Evolutionary conservation across 1,140 invertebrate species (phyloP).

Genomic region (Thalassaphorura encarpata): DNA sequence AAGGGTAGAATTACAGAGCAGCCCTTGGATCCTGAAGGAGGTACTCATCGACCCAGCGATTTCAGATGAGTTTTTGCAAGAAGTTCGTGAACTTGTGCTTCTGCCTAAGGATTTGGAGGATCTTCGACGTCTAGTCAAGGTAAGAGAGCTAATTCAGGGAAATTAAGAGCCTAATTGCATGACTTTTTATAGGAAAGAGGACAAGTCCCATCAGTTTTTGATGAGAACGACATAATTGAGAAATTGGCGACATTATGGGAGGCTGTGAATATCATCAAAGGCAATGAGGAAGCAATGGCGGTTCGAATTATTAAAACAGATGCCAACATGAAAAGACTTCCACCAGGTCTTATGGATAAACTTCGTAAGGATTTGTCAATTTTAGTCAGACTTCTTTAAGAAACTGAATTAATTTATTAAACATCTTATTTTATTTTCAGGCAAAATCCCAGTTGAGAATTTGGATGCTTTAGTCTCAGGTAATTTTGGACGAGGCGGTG

Average conservation of each 20-base stretch:
- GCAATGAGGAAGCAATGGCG: constrained; percentile 24
- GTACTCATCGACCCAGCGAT: too few species aligned
- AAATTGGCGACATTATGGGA: constrained; percentile 24
- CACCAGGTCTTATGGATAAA: constrained; percentile 12
- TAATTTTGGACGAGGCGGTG: not conserved
- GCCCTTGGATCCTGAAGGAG: too few species aligned
- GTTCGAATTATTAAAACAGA: constrained; percentile 21
- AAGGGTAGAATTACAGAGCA: not conserved
- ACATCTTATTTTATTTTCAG: too few species aligned
- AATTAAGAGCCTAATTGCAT: not conserved
- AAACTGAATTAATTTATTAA: too few species aligned
- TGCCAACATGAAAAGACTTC: constrained; percentile 15
- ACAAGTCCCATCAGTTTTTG: constrained; percentile 13
- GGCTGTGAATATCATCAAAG: constrained; percentile 21
- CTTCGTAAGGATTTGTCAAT: too few species aligned
- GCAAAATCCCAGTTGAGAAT: constrained; percentile 16
- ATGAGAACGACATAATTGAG: constrained; percentile 25
- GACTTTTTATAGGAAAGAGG: constrained; percentile 5
- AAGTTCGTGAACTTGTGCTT: constrained; percentile 9
- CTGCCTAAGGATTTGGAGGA: constrained; percentile 8
- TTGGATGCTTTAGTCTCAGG: constrained; percentile 4
- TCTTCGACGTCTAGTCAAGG: not conserved
- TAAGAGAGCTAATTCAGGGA: not conserved
- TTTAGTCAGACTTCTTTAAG: too few species aligned
- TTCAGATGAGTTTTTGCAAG: too few species aligned